These are phyloP conservation scores for Metopia argyrocephala DNA, from an alignment of 2,888 invertebrate genomes.

Conservation along the genomic window DNA sequence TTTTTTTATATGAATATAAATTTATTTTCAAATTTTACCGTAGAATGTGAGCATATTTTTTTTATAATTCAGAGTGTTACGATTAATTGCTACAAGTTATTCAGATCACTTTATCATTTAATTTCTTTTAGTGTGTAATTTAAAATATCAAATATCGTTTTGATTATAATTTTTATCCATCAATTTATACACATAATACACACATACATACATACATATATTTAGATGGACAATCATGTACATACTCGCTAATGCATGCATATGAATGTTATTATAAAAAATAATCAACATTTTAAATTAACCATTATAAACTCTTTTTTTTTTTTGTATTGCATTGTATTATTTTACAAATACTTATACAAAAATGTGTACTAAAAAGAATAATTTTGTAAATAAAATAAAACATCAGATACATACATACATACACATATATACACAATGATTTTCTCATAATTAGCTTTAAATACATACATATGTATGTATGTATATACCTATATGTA, in stretches of 20 bases:
- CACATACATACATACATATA: background rate
- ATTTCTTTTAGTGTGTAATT: background rate
- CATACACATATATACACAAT: background rate
- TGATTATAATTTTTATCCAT: conserved; percentile 28
- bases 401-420: background rate
- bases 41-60: no score
- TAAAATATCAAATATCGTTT: conserved; percentile 5
- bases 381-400: background rate
- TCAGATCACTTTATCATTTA: no score
- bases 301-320: background rate
- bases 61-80: no score
- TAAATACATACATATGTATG: conserved; percentile 4
- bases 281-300: background rate
- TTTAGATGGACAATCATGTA: no score
- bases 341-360: background rate
- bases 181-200: conserved; percentile 11
- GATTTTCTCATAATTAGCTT: conserved; percentile 35
- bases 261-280: no score
- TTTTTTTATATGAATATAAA: no score
- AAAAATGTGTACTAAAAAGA: background rate
- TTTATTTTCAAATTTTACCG: no score
- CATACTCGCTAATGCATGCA: no score
- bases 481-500: background rate
- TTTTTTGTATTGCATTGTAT: background rate
- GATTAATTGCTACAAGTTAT: no score